These are phyloP conservation scores for Acanthurus lineatus DNA, from an alignment of 2,797 vertebrate genomes.

Conservation along the genomic window DNA sequence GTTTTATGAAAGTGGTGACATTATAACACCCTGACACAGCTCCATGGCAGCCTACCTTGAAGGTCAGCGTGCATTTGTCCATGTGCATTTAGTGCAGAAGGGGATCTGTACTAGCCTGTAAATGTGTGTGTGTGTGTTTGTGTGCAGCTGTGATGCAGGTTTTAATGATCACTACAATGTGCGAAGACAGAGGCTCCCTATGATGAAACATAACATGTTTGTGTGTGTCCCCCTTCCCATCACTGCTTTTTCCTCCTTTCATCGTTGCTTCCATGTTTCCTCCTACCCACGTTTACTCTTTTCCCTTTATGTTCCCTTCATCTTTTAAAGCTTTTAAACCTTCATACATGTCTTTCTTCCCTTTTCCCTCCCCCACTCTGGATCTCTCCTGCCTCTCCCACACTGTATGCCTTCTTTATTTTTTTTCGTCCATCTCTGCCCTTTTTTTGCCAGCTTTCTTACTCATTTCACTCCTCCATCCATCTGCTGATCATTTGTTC, in stretches of 20 bases:
- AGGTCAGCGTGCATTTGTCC: constrained; percentile 67
- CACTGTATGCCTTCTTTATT: constrained; percentile 23
- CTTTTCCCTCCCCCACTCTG: constrained; percentile 43
- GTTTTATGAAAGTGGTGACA: constrained; percentile 75
- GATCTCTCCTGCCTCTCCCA: constrained; percentile 37
- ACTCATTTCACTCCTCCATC: constrained; percentile 67
- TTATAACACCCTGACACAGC: constrained; percentile 74
- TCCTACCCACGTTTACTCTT: constrained; percentile 43
- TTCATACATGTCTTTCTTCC: constrained; percentile 38
- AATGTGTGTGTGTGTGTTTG: not conserved
- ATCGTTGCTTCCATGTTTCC: constrained; percentile 24
- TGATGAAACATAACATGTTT: constrained; percentile 33
- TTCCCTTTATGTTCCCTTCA: constrained; percentile 18
- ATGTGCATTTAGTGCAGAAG: constrained; percentile 29
- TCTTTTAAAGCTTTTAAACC: constrained; percentile 36
- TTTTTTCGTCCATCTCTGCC: constrained; percentile 36
- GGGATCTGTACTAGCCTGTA: constrained; percentile 6
- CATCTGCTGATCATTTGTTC: constrained; percentile 67
- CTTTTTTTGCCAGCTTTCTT: constrained; percentile 60
- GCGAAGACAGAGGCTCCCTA: constrained; percentile 15
- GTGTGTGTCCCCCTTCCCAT: constrained; percentile 9
- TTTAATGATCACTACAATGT: constrained; percentile 37
- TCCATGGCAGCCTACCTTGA: constrained; percentile 74
- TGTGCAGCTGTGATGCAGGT: constrained; percentile 3
- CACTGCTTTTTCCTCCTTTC: constrained; percentile 15